Percentiles rank a stretch among this genome's conserved stretches.
Evolutionary conservation across 2,888 invertebrate genomes (phyloP).

Genomic region (Rotaria magnacalcarata): DNA sequence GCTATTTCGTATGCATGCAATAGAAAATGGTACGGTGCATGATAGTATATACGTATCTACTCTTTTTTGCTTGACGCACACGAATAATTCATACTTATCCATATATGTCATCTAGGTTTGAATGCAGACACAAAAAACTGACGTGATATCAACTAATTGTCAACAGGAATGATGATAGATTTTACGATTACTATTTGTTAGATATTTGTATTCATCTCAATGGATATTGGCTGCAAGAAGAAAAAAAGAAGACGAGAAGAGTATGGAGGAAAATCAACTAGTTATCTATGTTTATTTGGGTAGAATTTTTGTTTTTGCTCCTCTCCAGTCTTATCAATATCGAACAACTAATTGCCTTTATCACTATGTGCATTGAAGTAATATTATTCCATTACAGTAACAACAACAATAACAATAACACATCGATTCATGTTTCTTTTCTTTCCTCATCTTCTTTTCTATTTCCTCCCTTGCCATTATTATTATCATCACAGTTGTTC

Average conservation of each 20-base stretch:
- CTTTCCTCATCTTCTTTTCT: neutral
- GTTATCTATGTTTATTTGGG: neutral
- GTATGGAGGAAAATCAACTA: neutral
- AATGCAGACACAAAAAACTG: neutral
- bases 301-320: neutral
- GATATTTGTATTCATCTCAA: neutral
- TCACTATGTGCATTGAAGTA: constrained; percentile 1
- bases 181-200: neutral
- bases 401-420: neutral
- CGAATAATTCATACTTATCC: neutral
- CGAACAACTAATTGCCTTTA: neutral
- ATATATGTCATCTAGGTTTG: neutral
- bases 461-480: neutral
- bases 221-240: neutral
- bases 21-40: neutral
- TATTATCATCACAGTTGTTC: neutral
- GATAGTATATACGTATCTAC: neutral
- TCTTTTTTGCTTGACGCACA: neutral
- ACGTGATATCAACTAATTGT: neutral
- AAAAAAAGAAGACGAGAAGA: neutral
- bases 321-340: neutral
- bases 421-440: neutral
- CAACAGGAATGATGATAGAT: neutral
- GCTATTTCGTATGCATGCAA: neutral
- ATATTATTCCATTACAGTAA: neutral